Evolutionary conservation across 2,113 vertebrate species (phyloP).

Genomic region (Paraplagusia blochii): DNA sequence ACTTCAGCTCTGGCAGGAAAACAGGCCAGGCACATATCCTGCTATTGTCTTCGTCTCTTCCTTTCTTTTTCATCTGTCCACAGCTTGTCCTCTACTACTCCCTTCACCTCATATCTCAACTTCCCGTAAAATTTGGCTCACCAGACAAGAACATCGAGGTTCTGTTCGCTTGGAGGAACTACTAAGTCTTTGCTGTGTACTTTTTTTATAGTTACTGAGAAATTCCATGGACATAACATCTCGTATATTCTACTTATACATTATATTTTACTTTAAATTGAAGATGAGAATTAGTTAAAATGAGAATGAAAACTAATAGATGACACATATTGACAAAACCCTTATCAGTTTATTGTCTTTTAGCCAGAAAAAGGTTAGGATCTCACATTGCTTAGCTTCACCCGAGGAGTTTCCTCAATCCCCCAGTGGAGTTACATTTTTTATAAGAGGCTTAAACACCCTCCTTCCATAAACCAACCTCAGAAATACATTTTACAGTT

Average conservation of each 20-base stretch:
- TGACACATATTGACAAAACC: slow-evolving; percentile 67
- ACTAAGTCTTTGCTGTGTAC: background rate
- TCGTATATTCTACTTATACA: background rate
- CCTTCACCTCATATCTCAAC: slow-evolving; percentile 25
- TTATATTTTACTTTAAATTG: background rate
- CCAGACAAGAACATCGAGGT: slow-evolving; percentile 20
- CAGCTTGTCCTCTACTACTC: slow-evolving; percentile 52
- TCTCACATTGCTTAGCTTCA: slow-evolving; percentile 71
- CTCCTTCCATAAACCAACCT: slow-evolving; percentile 55
- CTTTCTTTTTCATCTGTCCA: slow-evolving; percentile 66
- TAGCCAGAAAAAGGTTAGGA: slow-evolving; percentile 72
- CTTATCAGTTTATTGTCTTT: slow-evolving; percentile 77
- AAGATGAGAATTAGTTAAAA: background rate
- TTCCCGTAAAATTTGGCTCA: slow-evolving; percentile 29
- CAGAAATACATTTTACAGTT: slow-evolving; percentile 65
- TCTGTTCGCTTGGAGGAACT: slow-evolving; percentile 25
- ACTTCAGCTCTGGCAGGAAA: slow-evolving; percentile 34
- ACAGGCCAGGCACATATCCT: slow-evolving; percentile 60
- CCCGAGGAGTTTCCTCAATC: slow-evolving; percentile 55
- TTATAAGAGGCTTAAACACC: slow-evolving; percentile 52
- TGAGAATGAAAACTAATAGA: slow-evolving; percentile 5
- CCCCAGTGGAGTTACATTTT: slow-evolving; percentile 57
- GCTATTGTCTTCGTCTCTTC: slow-evolving; percentile 65
- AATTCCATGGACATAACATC: background rate
- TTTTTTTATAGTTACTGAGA: background rate